These are phyloP conservation scores for Caenorhabditis angaria DNA, from an alignment of 2,888 invertebrate species.

Conservation along the genomic window DNA sequence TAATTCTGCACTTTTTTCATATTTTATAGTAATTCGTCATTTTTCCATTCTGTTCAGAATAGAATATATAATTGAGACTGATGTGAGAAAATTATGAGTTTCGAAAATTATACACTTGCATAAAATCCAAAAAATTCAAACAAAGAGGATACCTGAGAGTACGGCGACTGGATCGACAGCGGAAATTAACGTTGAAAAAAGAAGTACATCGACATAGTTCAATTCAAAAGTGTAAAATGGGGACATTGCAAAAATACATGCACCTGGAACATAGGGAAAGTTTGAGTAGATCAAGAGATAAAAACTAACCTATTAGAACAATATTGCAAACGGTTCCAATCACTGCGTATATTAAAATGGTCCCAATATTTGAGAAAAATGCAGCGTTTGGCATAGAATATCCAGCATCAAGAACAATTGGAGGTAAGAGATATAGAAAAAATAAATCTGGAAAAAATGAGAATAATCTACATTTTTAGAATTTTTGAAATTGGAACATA, in stretches of 20 bases:
- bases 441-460: conserved; percentile 81
- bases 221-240: conserved; percentile 51
- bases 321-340: conserved; percentile 96
- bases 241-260: conserved; percentile 50
- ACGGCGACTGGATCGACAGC: conserved; percentile 71
- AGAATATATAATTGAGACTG: no score
- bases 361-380: conserved; percentile 93
- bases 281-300: not conserved
- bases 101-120: no score
- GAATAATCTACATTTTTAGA: not conserved
- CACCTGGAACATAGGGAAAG: conserved; percentile 37
- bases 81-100: no score
- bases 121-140: no score
- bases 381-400: conserved; percentile 98
- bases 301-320: conserved; percentile 75
- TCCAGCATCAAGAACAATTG: conserved; percentile 96
- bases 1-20: no score
- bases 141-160: conserved; percentile 34
- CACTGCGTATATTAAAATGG: conserved; percentile 88
- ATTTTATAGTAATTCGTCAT: no score
- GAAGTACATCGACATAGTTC: conserved; percentile 56
- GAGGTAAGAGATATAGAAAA: conserved; percentile 96
- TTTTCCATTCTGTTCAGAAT: no score
- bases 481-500: not conserved
- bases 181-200: conserved; percentile 64